Conservation (phyloP, 92 coral and sea anemone genomes). For the Parazoanthus swiftii region DNA sequence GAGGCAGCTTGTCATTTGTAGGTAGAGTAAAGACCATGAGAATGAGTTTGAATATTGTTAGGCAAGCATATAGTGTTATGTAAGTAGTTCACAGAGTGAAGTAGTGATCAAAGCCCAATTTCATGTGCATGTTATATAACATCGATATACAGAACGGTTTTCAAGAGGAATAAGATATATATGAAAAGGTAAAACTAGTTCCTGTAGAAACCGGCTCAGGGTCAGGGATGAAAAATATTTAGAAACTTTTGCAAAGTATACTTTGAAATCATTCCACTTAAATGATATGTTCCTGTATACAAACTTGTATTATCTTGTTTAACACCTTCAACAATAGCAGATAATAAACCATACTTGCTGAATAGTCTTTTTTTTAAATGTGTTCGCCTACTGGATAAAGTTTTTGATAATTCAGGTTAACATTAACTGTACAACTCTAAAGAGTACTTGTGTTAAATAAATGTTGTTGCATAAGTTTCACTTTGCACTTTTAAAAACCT, state of each 20-base stretch:
- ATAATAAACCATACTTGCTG: too few species aligned
- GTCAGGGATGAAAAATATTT: not conserved
- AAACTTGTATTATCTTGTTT: too few species aligned
- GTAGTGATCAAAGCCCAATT: too few species aligned
- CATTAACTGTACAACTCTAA: not conserved
- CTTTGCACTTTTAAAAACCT: not conserved
- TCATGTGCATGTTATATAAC: too few species aligned
- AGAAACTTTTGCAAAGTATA: not conserved
- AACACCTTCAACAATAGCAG: too few species aligned
- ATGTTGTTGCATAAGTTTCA: not conserved
- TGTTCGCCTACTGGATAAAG: too few species aligned
- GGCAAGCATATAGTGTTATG: not conserved
- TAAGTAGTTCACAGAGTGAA: too few species aligned
- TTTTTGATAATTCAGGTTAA: not conserved
- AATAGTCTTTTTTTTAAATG: too few species aligned
- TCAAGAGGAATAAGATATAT: not conserved
- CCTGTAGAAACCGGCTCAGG: not conserved
- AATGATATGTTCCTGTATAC: too few species aligned
- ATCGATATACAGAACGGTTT: not conserved
- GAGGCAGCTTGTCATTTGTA: not conserved
- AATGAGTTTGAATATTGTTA: too few species aligned
- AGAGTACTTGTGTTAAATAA: too few species aligned
- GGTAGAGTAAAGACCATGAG: not conserved
- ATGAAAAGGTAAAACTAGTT: not conserved
- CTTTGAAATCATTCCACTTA: not conserved